phyloP scores from a whole-genome alignment of 2,888 invertebrate genomes.

The Operophtera brumata region DNA sequence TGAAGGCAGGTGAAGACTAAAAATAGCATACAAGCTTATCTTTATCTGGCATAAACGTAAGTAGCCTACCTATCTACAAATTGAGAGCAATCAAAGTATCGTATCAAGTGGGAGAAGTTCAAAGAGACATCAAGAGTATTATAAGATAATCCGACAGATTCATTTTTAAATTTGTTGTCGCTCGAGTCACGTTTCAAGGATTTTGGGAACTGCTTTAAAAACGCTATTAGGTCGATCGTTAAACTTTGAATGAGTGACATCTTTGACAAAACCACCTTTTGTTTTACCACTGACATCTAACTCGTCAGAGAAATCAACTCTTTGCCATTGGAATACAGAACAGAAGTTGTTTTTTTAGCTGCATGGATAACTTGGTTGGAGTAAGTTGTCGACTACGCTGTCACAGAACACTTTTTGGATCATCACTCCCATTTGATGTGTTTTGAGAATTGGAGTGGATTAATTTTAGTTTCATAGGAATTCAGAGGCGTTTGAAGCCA shows the following conservation, averaged over 20 bases:
- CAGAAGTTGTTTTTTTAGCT: not conserved
- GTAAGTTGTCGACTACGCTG: slow-evolving; percentile 69
- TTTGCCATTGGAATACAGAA: slow-evolving; percentile 27
- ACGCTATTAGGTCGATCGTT: slow-evolving; percentile 78
- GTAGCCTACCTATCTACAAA: slow-evolving; percentile 39
- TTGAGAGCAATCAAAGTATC: slow-evolving; percentile 53
- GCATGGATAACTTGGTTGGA: slow-evolving; percentile 42
- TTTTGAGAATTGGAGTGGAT: slow-evolving; percentile 66
- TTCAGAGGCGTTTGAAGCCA: slow-evolving; percentile 52
- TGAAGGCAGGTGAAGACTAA: not conserved
- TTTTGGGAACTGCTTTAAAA: slow-evolving; percentile 76
- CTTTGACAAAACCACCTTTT: slow-evolving; percentile 55
- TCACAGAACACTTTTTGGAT: slow-evolving; percentile 68
- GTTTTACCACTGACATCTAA: slow-evolving; percentile 9
- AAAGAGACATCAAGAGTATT: slow-evolving; percentile 65
- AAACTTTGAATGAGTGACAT: slow-evolving; percentile 79
- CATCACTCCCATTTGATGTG: slow-evolving; percentile 70
- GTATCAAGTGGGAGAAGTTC: slow-evolving; percentile 52
- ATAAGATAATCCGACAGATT: slow-evolving; percentile 67
- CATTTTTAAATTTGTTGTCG: slow-evolving; percentile 76
- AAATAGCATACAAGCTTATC: too few relatives aligned
- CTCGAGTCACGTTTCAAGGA: slow-evolving; percentile 76
- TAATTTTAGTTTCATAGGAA: slow-evolving; percentile 70
- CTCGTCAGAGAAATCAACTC: slow-evolving; percentile 25
- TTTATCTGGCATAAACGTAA: too few relatives aligned